phyloP scores from a whole-genome alignment of 2,888 invertebrate species.

The Pristionchus exspectatus region DNA sequence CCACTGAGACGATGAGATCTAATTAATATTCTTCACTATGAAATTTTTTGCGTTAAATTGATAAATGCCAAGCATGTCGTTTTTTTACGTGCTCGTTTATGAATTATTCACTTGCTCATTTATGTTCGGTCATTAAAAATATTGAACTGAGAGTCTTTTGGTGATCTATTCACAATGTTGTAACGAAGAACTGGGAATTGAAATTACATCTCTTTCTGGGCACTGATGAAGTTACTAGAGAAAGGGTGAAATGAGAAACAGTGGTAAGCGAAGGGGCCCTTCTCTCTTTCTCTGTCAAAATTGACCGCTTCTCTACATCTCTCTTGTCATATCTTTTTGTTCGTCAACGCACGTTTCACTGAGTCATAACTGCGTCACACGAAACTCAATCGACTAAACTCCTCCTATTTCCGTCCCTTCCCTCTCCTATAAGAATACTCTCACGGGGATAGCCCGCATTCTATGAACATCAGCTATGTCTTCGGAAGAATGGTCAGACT shows the following conservation, averaged over 20 bases:
- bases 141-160: no score
- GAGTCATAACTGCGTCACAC: slow-evolving; percentile 12
- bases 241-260: not conserved
- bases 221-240: not conserved
- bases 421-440: not conserved
- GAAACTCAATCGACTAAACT: not conserved
- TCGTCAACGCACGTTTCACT: not conserved
- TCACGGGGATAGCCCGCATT: not conserved
- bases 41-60: no score
- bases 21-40: no score
- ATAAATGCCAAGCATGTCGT: no score
- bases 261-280: not conserved
- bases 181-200: no score
- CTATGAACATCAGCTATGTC: not conserved
- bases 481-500: not conserved
- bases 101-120: no score
- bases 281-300: not conserved
- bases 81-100: no score
- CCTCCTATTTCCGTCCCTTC: not conserved
- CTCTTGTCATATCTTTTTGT: not conserved
- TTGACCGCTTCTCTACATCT: not conserved
- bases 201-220: no score
- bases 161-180: no score
- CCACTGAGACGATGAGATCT: no score
- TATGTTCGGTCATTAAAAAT: no score